Conservation (phyloP, 2,797 vertebrate species). For the Natrix natrix region DNA sequence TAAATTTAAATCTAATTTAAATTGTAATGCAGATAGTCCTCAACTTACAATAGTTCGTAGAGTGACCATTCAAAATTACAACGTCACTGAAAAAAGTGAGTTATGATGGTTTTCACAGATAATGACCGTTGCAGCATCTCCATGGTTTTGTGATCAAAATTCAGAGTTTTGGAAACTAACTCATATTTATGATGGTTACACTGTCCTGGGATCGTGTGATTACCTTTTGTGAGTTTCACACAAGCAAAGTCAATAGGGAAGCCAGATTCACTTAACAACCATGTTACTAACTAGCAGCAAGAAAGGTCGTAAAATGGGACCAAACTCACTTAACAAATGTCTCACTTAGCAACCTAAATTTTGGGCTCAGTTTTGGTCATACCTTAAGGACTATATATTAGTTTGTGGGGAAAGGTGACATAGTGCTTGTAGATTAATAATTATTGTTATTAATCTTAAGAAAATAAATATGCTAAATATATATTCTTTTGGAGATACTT, state of each 20-base stretch:
- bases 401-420: not conserved
- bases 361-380: not conserved
- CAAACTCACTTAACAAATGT: not conserved
- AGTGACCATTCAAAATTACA: not conserved
- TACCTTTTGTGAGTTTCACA: not conserved
- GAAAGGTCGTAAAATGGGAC: not conserved
- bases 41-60: not conserved
- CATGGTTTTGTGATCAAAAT: not conserved
- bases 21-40: not conserved
- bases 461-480: not conserved
- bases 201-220: not conserved
- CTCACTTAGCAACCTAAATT: not conserved
- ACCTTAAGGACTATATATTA: not conserved
- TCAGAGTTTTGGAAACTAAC: not conserved
- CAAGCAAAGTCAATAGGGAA: not conserved
- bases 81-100: not conserved
- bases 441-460: no score
- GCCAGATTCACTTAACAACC: not conserved
- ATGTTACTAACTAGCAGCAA: not conserved
- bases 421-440: not conserved
- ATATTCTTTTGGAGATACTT: not conserved
- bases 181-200: not conserved
- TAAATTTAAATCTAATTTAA: not conserved
- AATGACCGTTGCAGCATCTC: not conserved
- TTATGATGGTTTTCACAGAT: not conserved